Base-by-base conservation (phyloP, 1,140 invertebrate genomes). In the Acyrthosiphon pisum region DNA sequence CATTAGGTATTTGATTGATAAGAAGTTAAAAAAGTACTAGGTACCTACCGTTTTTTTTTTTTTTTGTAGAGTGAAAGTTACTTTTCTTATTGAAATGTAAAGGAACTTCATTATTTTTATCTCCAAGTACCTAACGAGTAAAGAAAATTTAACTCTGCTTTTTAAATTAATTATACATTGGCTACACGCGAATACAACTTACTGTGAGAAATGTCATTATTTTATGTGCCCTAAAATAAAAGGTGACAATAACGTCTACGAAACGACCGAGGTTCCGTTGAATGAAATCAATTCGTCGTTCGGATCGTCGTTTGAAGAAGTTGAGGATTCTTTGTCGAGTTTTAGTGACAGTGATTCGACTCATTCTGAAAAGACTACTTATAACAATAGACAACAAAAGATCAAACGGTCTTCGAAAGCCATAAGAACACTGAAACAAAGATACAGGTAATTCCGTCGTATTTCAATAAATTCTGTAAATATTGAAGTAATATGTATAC, bases 231-330 rank as follows among this genome's bases (percentile, higher is more conserved):
- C 14, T 6, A 37, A 53, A 87, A 87, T n/a, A 48, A 76, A 46
- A 91, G 90, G 37, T 50, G 50, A 93, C 1, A 93, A 76, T 76
- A 76, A 86, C 18, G 37, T 53, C 2, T 93, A 84, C 35, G 91
- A 86, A 86, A 0, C 81, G 23, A 84, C 48, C 0, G 91, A 93
- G 4, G 18, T 23, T 18, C 35, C 35, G 11, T 23, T 14, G 23
- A 84, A 53, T 50, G 91, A 93, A 56, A 93, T 35, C 1, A 18
- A 86, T 56, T 84, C 37, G 1, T 86, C 91, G 22, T 93, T 93
- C 35, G 91, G 91, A 14, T 93, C 91, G 23, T 93, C 91, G 11
- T 93, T 93, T 53, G 91, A 93, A 93, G 91, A 93, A 56, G 91
- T 93, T 14, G 91, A 93, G 50, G 91, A 93, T 93, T 93, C 91